These are phyloP conservation scores for Stenchaetothrips biformis DNA, from an alignment of 2,888 invertebrate genomes.

Conservation along the genomic window DNA sequence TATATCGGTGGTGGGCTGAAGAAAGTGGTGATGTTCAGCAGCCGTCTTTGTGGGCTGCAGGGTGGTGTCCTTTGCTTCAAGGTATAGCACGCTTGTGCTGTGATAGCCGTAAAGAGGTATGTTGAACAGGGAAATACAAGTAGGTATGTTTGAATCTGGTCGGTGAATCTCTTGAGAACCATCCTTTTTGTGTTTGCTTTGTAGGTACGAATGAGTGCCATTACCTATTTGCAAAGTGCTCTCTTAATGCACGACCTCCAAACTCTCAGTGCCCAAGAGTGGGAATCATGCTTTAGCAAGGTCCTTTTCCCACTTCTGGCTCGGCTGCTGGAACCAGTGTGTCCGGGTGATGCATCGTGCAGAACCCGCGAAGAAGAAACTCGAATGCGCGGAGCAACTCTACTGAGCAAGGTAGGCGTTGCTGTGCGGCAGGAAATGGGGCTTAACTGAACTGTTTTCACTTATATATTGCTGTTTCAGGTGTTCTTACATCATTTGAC, in stretches of 20 bases:
- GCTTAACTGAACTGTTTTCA: background rate
- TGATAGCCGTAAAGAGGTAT: slow-evolving; percentile 76
- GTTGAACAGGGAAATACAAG: slow-evolving; percentile 30
- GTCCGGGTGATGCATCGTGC: slow-evolving; percentile 50
- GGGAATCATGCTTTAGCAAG: slow-evolving; percentile 90
- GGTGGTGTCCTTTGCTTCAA: slow-evolving; percentile 94
- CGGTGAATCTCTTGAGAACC: background rate
- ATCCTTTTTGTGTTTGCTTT: slow-evolving; percentile 32
- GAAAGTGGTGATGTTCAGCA: slow-evolving; percentile 57
- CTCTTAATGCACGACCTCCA: slow-evolving; percentile 88
- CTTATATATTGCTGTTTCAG: slow-evolving; percentile 43
- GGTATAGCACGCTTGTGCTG: slow-evolving; percentile 94
- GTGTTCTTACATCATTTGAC: slow-evolving; percentile 92
- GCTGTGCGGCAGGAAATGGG: background rate
- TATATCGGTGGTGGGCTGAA: slow-evolving; percentile 84
- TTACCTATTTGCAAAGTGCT: slow-evolving; percentile 91
- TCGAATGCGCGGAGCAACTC: slow-evolving; percentile 79
- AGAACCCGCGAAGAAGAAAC: slow-evolving; percentile 70
- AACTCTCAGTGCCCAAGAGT: slow-evolving; percentile 78
- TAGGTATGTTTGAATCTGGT: background rate
- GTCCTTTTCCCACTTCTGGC: slow-evolving; percentile 90
- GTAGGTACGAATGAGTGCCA: slow-evolving; percentile 79
- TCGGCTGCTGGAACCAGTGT: slow-evolving; percentile 63
- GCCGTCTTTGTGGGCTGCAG: slow-evolving; percentile 85
- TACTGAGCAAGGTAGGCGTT: slow-evolving; percentile 71